A percentile compares a stretch with the other conserved stretches of the same genome.
These are phyloP conservation scores for Belgica antarctica DNA, from an alignment of 2,888 invertebrate species.

Conservation along the genomic window DNA sequence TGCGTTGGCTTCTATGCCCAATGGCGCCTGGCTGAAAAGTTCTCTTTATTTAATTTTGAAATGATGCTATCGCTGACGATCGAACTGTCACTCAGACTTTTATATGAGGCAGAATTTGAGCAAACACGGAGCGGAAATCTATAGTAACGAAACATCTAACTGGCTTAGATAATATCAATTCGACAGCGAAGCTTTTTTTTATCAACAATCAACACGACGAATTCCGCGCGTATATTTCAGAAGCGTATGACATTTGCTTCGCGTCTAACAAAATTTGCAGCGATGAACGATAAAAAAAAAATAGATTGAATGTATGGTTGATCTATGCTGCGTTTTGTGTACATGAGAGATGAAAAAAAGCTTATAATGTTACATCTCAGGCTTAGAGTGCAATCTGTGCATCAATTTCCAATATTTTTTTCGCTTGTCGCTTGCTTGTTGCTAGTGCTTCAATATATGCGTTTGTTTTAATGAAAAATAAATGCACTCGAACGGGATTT, in stretches of 20 bases:
- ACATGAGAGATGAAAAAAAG: neutral
- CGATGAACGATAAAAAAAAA: neutral
- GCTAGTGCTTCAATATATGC: neutral
- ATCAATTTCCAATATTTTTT: slow-evolving; percentile 38
- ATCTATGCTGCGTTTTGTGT: slow-evolving; percentile 2
- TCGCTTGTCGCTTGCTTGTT: neutral
- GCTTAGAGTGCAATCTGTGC: slow-evolving; percentile 37
- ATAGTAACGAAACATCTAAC: slow-evolving; percentile 36
- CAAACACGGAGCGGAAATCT: slow-evolving; percentile 22
- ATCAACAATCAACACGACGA: neutral
- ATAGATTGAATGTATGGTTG: neutral
- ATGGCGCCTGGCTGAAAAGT: too few relatives aligned
- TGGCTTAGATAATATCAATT: slow-evolving; percentile 1
- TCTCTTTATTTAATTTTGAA: too few relatives aligned
- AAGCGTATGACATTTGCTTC: neutral
- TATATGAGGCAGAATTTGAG: neutral
- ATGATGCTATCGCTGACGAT: neutral
- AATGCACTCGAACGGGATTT: slow-evolving; percentile 33
- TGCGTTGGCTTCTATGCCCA: too few relatives aligned
- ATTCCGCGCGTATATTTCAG: neutral
- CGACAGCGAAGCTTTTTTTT: neutral
- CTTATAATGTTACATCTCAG: neutral
- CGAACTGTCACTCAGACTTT: neutral
- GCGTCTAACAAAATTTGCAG: neutral
- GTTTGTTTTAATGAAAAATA: slow-evolving; percentile 41